A percentile compares a stretch with the other conserved stretches of the same genome.
Evolutionary conservation across 1,140 invertebrate species (phyloP).

Genomic region (Drosophila pseudoobscura): DNA sequence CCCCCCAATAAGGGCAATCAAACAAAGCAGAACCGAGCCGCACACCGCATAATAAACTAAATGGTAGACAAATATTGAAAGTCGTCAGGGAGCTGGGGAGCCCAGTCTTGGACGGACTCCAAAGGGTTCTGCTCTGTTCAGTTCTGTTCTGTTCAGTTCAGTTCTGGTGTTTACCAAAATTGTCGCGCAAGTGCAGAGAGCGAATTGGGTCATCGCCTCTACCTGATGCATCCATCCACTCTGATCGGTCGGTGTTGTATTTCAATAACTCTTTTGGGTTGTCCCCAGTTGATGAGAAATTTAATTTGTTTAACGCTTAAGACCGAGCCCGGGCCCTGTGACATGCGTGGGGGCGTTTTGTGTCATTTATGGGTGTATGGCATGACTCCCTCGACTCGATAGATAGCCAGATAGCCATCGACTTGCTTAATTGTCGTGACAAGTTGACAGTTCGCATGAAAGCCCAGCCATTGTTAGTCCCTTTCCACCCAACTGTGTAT

Average conservation of each 20-base stretch:
- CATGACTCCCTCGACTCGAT: conserved; percentile 26
- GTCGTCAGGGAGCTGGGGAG: not conserved
- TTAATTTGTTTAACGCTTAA: conserved; percentile 71
- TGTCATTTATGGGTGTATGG: not conserved
- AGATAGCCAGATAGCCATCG: conserved; percentile 71
- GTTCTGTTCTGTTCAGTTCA: no score
- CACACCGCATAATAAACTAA: conserved; percentile 77
- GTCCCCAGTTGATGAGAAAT: conserved; percentile 8
- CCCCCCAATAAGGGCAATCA: conserved; percentile 74
- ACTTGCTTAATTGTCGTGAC: conserved; percentile 75
- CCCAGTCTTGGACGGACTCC: not conserved
- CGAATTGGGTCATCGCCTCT: conserved; percentile 62
- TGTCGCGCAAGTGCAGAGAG: conserved; percentile 60
- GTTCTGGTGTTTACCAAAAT: conserved; percentile 50
- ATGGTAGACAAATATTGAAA: conserved; percentile 76
- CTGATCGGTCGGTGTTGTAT: conserved; percentile 45
- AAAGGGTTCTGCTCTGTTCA: not conserved
- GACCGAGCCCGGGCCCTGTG: not conserved
- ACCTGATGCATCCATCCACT: conserved; percentile 31
- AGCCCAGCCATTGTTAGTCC: conserved; percentile 64
- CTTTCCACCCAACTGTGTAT: conserved; percentile 41
- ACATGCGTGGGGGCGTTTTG: conserved; percentile 41
- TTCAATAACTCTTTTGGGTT: conserved; percentile 59
- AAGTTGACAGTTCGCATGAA: conserved; percentile 81
- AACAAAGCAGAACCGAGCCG: conserved; percentile 55